Percentiles rank a stretch among this genome's conserved stretches.
Evolutionary conservation across 2,113 vertebrate genomes (phyloP).

Genomic region (Spea multiplicata): DNA sequence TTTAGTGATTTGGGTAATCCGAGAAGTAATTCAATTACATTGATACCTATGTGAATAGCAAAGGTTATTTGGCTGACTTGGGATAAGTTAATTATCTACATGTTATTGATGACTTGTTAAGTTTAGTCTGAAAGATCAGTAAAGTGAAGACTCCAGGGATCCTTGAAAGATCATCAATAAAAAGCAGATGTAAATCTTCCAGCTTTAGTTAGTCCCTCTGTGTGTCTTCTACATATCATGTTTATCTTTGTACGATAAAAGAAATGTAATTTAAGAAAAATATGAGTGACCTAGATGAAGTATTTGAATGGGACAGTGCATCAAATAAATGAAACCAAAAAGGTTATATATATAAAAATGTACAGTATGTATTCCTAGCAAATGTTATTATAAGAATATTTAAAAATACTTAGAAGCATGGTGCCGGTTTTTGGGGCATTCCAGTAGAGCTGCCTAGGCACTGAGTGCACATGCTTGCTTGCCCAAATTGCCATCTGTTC

Average conservation of each 20-base stretch:
- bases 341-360: too few species aligned
- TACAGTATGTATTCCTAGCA: too few species aligned
- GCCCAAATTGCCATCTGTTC: too few species aligned
- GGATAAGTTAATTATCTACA: constrained; percentile 42
- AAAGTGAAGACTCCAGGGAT: constrained; percentile 32
- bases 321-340: background rate
- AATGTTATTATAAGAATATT: too few species aligned
- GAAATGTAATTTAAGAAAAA: background rate
- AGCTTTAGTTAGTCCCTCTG: constrained; percentile 39
- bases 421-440: too few species aligned
- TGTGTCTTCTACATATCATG: constrained; percentile 14
- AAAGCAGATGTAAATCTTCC: constrained; percentile 36
- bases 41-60: constrained; percentile 26
- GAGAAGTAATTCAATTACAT: constrained; percentile 9
- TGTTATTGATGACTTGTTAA: constrained; percentile 46
- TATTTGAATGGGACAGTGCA: background rate
- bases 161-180: constrained; percentile 41
- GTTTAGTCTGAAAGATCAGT: constrained; percentile 31
- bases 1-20: background rate
- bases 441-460: too few species aligned
- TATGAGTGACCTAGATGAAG: background rate
- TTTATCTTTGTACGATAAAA: constrained; percentile 2
- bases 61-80: constrained; percentile 43
- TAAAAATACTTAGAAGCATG: too few species aligned
- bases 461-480: too few species aligned